Percentiles rank a stretch among this genome's conserved stretches.
Conservation (phyloP, 2,113 vertebrate genomes). For the Xyrauchen texanus region DNA sequence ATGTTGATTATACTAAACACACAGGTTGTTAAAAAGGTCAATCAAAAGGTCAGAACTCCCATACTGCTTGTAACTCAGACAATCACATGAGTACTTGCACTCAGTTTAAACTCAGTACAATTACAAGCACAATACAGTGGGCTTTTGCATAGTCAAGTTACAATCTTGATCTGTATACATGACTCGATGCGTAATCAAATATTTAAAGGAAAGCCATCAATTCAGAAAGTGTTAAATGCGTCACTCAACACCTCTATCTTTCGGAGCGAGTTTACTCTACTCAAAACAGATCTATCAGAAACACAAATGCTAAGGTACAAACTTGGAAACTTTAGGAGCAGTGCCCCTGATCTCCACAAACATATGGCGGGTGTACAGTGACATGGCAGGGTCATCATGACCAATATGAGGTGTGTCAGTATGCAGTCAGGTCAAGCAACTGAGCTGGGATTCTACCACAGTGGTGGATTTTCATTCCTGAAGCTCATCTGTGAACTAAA, state of each 20-base stretch:
- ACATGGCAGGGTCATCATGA: slow-evolving; percentile 17
- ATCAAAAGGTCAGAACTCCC: background rate
- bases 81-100: too few species aligned
- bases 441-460: slow-evolving; percentile 15
- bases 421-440: slow-evolving; percentile 25
- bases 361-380: background rate
- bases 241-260: too few species aligned
- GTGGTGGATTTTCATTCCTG: background rate
- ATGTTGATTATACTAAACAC: too few species aligned
- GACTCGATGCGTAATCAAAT: too few species aligned
- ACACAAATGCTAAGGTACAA: background rate
- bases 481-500: slow-evolving; percentile 10
- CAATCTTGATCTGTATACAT: too few species aligned
- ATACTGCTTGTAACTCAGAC: too few species aligned
- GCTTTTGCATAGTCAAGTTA: too few species aligned
- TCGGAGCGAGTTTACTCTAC: background rate
- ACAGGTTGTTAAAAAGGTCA: too few species aligned
- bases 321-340: background rate
- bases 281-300: background rate
- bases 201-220: too few species aligned
- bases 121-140: too few species aligned
- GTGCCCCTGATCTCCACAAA: background rate
- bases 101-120: too few species aligned
- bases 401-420: background rate
- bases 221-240: too few species aligned